These are phyloP conservation scores for Odontomachus brunneus DNA, from an alignment of 1,140 invertebrate genomes.

Conservation along the genomic window DNA sequence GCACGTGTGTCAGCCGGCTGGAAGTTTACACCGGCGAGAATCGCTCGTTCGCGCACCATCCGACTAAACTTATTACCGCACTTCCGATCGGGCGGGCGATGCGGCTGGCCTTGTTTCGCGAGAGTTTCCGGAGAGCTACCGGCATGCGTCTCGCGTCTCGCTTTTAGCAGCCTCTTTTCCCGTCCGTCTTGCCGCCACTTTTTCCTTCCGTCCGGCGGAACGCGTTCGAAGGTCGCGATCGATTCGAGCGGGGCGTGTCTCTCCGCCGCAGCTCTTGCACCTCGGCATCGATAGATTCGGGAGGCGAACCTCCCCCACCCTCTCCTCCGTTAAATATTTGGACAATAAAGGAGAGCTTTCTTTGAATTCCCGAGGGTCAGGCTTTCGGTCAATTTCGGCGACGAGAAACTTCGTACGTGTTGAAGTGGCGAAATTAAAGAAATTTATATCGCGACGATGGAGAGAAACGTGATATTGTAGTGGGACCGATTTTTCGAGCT, in stretches of 20 bases:
- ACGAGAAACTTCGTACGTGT: not conserved
- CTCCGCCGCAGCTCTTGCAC: not conserved
- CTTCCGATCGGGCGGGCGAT: slow-evolving; percentile 16
- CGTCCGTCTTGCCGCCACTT: not conserved
- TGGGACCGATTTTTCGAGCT: slow-evolving; percentile 32
- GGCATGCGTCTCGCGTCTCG: slow-evolving; percentile 21
- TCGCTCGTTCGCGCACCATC: slow-evolving; percentile 1
- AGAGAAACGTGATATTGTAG: not conserved
- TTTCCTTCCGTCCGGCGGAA: not conserved
- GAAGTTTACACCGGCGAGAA: slow-evolving; percentile 59
- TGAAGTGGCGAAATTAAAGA: slow-evolving; percentile 46
- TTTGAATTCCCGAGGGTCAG: not conserved
- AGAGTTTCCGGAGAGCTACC: slow-evolving; percentile 3
- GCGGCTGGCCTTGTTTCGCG: slow-evolving; percentile 50
- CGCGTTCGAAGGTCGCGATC: slow-evolving; percentile 56
- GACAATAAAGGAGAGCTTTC: slow-evolving; percentile 28
- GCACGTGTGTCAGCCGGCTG: slow-evolving; percentile 68
- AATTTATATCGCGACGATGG: slow-evolving; percentile 25
- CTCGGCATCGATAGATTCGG: slow-evolving; percentile 39
- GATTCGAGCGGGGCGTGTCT: slow-evolving; percentile 56
- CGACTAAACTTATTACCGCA: slow-evolving; percentile 59
- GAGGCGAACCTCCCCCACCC: not conserved
- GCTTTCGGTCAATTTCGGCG: not conserved
- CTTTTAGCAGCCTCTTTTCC: no score
- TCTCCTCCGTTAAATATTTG: slow-evolving; percentile 37